These are phyloP conservation scores for Pseudomugil tenellus DNA, from an alignment of 2,797 vertebrate genomes.

Conservation along the genomic window DNA sequence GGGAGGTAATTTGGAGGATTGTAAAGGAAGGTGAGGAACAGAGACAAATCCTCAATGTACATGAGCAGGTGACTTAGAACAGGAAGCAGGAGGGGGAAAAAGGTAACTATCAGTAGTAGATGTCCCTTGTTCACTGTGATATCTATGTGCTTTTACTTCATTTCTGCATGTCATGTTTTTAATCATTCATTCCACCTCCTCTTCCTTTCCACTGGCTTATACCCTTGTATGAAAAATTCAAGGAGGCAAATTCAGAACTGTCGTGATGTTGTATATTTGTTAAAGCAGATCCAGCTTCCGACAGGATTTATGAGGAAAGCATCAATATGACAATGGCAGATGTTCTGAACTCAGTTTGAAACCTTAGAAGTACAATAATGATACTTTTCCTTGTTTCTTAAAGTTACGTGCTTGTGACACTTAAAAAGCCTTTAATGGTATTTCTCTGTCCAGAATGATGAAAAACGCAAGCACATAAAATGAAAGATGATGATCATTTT, in stretches of 20 bases:
- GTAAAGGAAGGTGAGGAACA: constrained; percentile 28
- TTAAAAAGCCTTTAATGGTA: constrained; percentile 23
- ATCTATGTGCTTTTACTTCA: not conserved
- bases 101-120: not conserved
- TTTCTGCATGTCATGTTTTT: constrained; percentile 1
- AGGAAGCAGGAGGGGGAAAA: not conserved
- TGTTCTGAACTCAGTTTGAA: constrained; percentile 44
- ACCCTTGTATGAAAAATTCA: constrained; percentile 57
- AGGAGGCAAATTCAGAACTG: constrained; percentile 52
- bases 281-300: constrained; percentile 45
- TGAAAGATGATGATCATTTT: constrained; percentile 12
- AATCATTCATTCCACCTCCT: not conserved
- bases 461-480: not conserved
- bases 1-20: constrained; percentile 51
- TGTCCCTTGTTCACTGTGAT: constrained; percentile 4
- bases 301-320: constrained; percentile 65
- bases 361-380: constrained; percentile 36
- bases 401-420: constrained; percentile 1
- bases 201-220: constrained; percentile 12
- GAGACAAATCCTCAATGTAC: constrained; percentile 45
- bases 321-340: constrained; percentile 49
- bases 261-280: constrained; percentile 49
- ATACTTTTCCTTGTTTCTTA: constrained; percentile 12
- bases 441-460: constrained; percentile 31
- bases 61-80: constrained; percentile 53